Evolutionary conservation across 1,140 invertebrate species (phyloP), one percentile per base, ranked within the genome.

Genomic region (Cherax quadricarinatus): DNA sequence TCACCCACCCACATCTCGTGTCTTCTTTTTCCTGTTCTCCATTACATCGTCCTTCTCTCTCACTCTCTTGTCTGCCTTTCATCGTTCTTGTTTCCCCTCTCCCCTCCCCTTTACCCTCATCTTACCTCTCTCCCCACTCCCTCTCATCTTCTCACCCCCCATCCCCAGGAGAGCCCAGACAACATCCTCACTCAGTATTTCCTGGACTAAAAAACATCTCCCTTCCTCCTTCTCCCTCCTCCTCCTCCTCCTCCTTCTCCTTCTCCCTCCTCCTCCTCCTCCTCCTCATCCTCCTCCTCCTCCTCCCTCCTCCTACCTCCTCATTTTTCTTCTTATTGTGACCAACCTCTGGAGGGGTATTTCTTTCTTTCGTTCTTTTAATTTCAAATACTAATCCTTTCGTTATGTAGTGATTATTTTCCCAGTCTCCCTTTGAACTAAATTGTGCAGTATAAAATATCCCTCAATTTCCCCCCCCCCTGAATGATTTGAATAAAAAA

Each of bases 11-110:
- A 41, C 30, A 41, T 1, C 30, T 41, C 30, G 30, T 41, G 30
- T 41, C 30, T 41, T 41, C 30, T 41, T 41, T 41, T 41, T 41
- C 30, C 30, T 41, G 0, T 41, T 41, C 49, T 57, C 41, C 12
- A 41, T 84, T 57, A 24, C 53, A 5, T 51, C 4, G 49, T 57
- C 78, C 94, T 75, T 62, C 12, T 49, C 70, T 91, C 86, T 93
- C 41, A 66, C 62, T 89, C 30, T 41, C 30, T 41, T 2, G 30
- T 41, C 30, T 41, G 0, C 30, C 30, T 41, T 41, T 41, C 30
- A 41, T 41, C 30, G 30, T 41, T 41, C 30, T 41, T 41, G 30
- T 41, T 41, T 41, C 2, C 30, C 30, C 30, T 41, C 2, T 41
- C 30, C 30, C 30, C n/a, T n/a, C 30, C 30, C 2, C 2, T 41